Evolutionary conservation across 2,113 vertebrate genomes (phyloP).

Genomic region (Rhea americana): DNA sequence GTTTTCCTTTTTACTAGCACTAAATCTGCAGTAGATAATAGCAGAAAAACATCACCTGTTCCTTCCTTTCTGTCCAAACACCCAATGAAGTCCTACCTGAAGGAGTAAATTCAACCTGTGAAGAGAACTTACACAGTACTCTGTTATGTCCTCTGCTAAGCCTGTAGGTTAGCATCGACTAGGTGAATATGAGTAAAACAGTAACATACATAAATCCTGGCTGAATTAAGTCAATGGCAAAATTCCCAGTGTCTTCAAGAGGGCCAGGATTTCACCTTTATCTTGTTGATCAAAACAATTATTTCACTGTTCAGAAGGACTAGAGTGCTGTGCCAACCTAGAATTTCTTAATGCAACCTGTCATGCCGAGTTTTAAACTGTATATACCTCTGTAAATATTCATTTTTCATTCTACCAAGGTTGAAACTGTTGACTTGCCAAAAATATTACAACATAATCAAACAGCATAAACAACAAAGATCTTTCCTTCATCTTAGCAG

Average conservation of each 20-base stretch:
- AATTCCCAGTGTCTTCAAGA: neutral
- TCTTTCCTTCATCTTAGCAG: neutral
- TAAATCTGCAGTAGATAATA: neutral
- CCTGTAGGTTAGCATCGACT: neutral
- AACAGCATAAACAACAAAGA: neutral
- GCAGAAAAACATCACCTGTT: neutral
- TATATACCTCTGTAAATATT: neutral
- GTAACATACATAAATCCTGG: neutral
- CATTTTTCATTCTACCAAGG: neutral
- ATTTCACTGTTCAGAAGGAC: conserved; percentile 38
- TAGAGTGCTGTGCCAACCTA: conserved; percentile 15
- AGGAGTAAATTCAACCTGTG: conserved; percentile 29
- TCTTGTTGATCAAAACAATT: conserved; percentile 32
- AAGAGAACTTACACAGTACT: neutral
- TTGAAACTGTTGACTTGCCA: neutral
- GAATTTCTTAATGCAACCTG: conserved; percentile 44
- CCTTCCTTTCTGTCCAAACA: conserved; percentile 9
- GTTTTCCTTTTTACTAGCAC: neutral
- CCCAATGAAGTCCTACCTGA: neutral
- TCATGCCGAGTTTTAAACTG: neutral
- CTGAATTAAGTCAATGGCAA: neutral
- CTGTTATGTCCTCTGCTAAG: neutral
- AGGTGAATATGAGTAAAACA: neutral
- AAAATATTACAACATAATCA: neutral
- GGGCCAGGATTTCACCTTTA: conserved; percentile 9